Base-by-base conservation (phyloP, 2,797 vertebrate species). In the Cynodonichthys magdalenae region DNA sequence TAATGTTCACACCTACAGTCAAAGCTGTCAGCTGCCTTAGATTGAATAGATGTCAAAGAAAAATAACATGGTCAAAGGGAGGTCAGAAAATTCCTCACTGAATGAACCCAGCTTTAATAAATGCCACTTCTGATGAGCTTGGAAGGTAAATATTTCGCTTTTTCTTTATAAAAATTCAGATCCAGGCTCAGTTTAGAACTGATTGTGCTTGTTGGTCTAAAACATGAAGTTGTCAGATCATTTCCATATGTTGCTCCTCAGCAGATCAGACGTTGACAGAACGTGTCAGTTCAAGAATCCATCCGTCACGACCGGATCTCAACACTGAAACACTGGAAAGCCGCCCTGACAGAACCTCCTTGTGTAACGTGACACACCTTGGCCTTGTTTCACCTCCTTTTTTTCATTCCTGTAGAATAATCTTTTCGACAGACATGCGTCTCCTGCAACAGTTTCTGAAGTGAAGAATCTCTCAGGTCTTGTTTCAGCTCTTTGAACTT, bases 331-430 rank as follows among this genome's bases (percentile, higher is more conserved):
- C n/a, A 9, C 44, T 47, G 44, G 31, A 19, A 36, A 20, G 10
- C 29, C 9, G 57, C 46, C 29, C 29, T 59, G 57, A 48, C 45
- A 34, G 57, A 48, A 58, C 29, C 2, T 58, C 27, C 44, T 15
- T 31, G 27, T 58, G n/a, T 57, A 58, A 47, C 12, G 47, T 34
- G 44, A 58, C 56, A 20, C 15, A 10, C 28, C 18, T 8, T 11
- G 3, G 17, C 44, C 17, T 45, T 45, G 17, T 45, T 20, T 20
- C 7, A 1, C 19, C 54, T 0, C 19, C 19, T 28, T 24, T 15
- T n/a, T 31, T 19, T 28, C 41, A 4, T 34, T 47, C 56, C 28
- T 58, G 14, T 19, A 58, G 42, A 42, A 31, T 47, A 28, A 19
- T 44, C 20, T 31, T 47, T 34, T 34, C 12, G 10, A 11, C 11